Conservation (phyloP, 2,888 invertebrate species). For the Phyto melanocephala region DNA sequence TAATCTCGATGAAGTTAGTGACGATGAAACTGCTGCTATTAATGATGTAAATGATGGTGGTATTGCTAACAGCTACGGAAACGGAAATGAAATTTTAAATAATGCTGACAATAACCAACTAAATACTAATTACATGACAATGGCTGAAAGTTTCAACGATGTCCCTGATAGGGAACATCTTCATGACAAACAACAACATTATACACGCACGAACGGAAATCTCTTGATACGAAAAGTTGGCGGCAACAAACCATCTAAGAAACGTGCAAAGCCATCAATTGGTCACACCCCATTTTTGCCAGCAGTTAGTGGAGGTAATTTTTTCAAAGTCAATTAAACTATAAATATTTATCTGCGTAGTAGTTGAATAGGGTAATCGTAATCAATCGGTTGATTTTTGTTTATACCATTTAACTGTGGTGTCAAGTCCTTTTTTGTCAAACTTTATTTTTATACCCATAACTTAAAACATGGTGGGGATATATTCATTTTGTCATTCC, state of each 20-base stretch:
- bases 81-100: conserved; percentile 59
- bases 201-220: neutral
- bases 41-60: conserved; percentile 8
- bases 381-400: too few species aligned
- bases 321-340: too few species aligned
- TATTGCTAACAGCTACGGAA: conserved; percentile 50
- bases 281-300: conserved; percentile 69
- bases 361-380: too few species aligned
- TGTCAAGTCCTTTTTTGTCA: too few species aligned
- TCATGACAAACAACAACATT: neutral
- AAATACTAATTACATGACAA: conserved; percentile 40
- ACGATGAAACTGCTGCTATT: neutral
- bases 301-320: conserved; percentile 78
- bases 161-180: conserved; percentile 2
- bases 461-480: too few species aligned
- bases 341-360: too few species aligned
- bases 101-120: conserved; percentile 45
- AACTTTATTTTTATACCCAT: too few species aligned
- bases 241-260: neutral
- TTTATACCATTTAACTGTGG: too few species aligned
- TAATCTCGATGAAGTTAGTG: neutral
- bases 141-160: neutral
- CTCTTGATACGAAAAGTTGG: neutral
- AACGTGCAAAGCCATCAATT: conserved; percentile 56
- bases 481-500: too few species aligned